Conservation (phyloP, 2,888 invertebrate genomes). For the Dione juno region DNA sequence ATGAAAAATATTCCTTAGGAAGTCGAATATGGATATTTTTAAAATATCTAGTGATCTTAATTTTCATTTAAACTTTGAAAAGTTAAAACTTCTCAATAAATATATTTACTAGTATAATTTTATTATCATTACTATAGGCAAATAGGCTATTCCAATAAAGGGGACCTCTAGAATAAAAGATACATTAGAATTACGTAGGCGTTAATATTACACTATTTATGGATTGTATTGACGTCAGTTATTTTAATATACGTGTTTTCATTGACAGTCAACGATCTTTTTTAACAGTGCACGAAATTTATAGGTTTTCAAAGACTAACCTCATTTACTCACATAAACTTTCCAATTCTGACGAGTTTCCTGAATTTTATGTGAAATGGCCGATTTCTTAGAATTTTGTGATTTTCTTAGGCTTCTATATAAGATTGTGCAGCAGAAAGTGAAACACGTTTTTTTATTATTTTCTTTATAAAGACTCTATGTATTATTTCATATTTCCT, state of each 20-base stretch:
- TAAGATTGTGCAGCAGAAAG: not conserved
- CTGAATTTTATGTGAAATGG: not conserved
- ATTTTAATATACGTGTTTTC: slow-evolving; percentile 32
- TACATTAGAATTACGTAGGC: not conserved
- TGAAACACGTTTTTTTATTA: not conserved
- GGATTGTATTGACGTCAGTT: slow-evolving; percentile 37
- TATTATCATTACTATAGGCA: not conserved
- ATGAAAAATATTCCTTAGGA: not conserved
- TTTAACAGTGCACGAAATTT: slow-evolving; percentile 28
- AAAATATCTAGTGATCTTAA: no score
- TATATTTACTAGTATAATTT: not conserved
- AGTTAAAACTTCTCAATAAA: no score
- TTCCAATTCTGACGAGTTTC: not conserved
- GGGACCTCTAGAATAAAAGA: not conserved
- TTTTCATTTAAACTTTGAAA: no score
- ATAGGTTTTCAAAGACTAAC: slow-evolving; percentile 32
- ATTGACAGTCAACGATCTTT: slow-evolving; percentile 41
- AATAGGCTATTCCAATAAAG: not conserved
- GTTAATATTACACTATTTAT: slow-evolving; percentile 30
- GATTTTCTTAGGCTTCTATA: not conserved
- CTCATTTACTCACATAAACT: slow-evolving; percentile 28
- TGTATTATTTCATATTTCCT: no score
- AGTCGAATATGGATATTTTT: not conserved
- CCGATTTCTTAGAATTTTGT: not conserved
- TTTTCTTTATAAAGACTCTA: not conserved